Base-by-base conservation (phyloP, 2,888 invertebrate species). In the Lordiphosa fenestrarum region DNA sequence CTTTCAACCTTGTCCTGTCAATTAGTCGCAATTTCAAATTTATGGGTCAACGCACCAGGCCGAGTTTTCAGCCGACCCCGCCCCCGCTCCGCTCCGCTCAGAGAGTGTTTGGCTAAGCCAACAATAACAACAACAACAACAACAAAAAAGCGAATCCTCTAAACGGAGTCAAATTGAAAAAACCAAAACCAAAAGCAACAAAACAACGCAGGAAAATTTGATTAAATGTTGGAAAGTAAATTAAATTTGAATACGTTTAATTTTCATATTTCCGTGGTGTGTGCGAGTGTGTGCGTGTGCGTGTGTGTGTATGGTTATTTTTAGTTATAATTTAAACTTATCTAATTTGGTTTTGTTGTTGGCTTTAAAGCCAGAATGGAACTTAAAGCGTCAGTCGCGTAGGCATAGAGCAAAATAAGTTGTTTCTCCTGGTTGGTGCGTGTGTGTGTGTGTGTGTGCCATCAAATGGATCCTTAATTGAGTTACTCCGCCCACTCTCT, bases 391-490 rank as follows among this genome's bases (percentile, higher is more conserved):
- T 21, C 6, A 25, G 7, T 33, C 23, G 12, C 40, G 9, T 12
- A 40, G 33, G 39, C 38, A 39, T 37, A 15, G 25, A 25, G 19
- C 6, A 30, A 38, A 21, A 6, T 30, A 30, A 39, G 30, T 44
- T 44, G 25, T 13, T 44, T 13, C 37, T 54, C 40, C 48, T 49
- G 56, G 67, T 15, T 15, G 15, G 15, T 15, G 15, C 15, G 15
- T 15, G 15, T 15, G 15, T 15, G 15, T 76, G 69, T 76, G 75
- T 83, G 74, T 86, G 73, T 72, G 71, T 63, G 81, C 83, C 88
- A 89, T 89, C 89, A 89, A 89, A 89, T 89, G 89, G 88, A 89
- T 89, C 88, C 89, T 85, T 89, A 89, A 89, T 89, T 89, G 85
- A 89, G 88, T 89, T 89, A 89, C 89, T 87, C 89, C 88, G 86